Conservation (phyloP, 1,140 invertebrate genomes). For the Drosophila pachea region DNA sequence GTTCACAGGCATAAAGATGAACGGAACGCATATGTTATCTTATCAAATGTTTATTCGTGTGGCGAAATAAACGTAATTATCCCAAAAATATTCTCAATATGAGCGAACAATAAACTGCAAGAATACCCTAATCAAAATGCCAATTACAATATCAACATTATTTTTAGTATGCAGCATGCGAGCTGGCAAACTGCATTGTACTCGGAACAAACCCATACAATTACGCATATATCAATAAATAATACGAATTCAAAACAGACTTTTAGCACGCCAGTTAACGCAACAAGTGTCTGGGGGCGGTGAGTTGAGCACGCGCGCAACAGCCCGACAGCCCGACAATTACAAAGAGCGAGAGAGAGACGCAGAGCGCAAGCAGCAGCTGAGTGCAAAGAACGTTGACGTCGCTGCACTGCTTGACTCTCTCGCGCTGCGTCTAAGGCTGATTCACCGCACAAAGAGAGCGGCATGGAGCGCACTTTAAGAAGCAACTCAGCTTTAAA, state of each 20-base stretch:
- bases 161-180: no score
- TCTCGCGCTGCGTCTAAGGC: background rate
- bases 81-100: background rate
- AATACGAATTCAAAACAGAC: constrained; percentile 6
- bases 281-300: background rate
- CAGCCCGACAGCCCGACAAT: background rate
- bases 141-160: no score
- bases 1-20: background rate
- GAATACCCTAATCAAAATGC: no score
- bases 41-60: constrained; percentile 11
- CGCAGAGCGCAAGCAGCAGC: background rate
- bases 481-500: constrained; percentile 19
- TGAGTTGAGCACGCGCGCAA: background rate
- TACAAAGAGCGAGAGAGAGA: background rate
- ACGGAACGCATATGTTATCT: constrained; percentile 14
- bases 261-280: background rate
- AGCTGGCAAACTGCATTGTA: no score
- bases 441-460: background rate
- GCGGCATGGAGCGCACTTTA: constrained; percentile 16
- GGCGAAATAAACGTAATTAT: background rate
- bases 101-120: no score
- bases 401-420: background rate
- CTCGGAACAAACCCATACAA: no score
- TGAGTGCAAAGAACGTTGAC: constrained; percentile 1
- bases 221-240: background rate